Conservation (phyloP, 2,888 invertebrate species). For the Eugnorisma glareosa region DNA sequence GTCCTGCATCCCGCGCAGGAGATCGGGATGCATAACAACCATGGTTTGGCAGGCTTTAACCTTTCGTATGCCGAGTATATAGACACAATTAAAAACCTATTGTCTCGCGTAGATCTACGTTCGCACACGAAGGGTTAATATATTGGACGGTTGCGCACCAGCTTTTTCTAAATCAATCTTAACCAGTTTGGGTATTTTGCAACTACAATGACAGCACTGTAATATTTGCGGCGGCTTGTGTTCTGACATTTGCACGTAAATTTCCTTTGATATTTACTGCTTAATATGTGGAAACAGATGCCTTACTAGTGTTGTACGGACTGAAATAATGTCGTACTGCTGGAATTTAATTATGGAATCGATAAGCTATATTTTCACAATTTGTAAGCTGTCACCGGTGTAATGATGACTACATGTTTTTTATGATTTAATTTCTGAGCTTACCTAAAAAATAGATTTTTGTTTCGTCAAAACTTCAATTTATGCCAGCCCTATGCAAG, state of each 20-base stretch:
- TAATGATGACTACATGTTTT: neutral
- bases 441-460: neutral
- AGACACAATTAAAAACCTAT: too few relatives aligned
- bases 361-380: neutral
- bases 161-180: neutral
- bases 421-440: too few relatives aligned
- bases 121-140: too few relatives aligned
- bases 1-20: too few relatives aligned
- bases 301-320: neutral
- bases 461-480: conserved; percentile 3
- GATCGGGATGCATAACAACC: neutral
- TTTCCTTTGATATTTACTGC: neutral
- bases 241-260: neutral
- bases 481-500: conserved; percentile 42
- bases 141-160: neutral
- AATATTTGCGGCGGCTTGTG: too few relatives aligned
- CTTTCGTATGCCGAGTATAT: too few relatives aligned
- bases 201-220: neutral
- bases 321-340: neutral
- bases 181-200: neutral
- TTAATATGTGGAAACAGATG: neutral
- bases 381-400: neutral
- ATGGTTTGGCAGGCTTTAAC: neutral
- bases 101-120: too few relatives aligned
- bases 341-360: neutral